phyloP scores from a whole-genome alignment of 2,888 invertebrate species.

The Molorchus minor region DNA sequence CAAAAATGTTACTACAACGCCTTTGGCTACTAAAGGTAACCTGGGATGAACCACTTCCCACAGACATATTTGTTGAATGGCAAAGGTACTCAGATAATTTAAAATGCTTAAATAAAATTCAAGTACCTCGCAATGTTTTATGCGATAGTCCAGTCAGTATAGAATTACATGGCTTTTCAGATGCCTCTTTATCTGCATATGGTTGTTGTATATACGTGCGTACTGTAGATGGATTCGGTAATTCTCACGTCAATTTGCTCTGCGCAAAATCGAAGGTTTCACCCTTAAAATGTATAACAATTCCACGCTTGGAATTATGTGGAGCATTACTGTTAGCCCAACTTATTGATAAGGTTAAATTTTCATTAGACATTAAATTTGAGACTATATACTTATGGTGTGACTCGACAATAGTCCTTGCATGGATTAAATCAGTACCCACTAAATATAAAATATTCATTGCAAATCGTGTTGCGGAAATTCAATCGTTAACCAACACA shows the following conservation, averaged over 20 bases:
- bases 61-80: conserved; percentile 26
- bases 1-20: too few relatives aligned
- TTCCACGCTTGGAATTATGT: conserved; percentile 31
- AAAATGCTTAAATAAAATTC: conserved; percentile 24
- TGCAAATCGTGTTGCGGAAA: not conserved
- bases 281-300: conserved; percentile 28
- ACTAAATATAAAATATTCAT: not conserved
- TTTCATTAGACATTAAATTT: not conserved
- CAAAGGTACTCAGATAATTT: conserved; percentile 12
- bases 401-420: not conserved
- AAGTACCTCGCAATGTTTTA: conserved; percentile 15
- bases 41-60: conserved; percentile 48
- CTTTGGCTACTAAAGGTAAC: too few relatives aligned
- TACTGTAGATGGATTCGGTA: conserved; percentile 5
- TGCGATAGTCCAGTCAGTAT: conserved; percentile 10
- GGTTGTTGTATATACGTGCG: conserved; percentile 27
- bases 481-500: not conserved
- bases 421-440: not conserved
- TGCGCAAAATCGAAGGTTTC: conserved; percentile 28
- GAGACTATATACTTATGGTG: not conserved
- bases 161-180: conserved; percentile 37
- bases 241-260: conserved; percentile 21
- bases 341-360: not conserved
- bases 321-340: conserved; percentile 23
- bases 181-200: conserved; percentile 28